Evolutionary conservation across 2,113 vertebrate genomes (phyloP), one percentile per base, ranked within the genome.

Genomic region (Cochlearius cochlearius): DNA sequence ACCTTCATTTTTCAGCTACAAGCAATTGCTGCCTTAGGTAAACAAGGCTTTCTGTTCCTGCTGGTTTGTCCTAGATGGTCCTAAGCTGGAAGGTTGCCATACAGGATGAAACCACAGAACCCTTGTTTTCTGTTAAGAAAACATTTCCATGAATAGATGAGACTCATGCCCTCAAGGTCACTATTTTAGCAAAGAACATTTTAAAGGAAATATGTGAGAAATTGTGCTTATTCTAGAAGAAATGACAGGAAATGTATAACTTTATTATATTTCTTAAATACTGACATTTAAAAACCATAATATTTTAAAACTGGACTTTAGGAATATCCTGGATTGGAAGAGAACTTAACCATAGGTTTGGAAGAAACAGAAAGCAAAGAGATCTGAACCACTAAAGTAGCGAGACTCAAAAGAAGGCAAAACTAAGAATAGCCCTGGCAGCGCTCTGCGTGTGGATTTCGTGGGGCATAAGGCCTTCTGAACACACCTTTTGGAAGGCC

Each of bases 401-500:
- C 81, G 81, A 96, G 80, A 81, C 72, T 94, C 66, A 88, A 67
- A 78, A 41, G 15, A 79, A 79, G 76, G 39, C 79, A 88, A 55
- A 93, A 30, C 78, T 96, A 96, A 96, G 95, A 98, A 96, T 93
- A 98, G 86, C 55, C 29, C 36, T 79, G 91, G 89, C 66, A 30
- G 73, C 68, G 95, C 38, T 74, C 64, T 0, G 0, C 1, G 17
- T 97, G 92, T 3, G 5, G 94, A 94, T 94, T 88, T 85, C 30
- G 43, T 66, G 60, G 89, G 73, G 53, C 8, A 2, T 19, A 73
- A 85, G 80, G n/a, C 43, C 58, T 71, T 74, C 85, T 71, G 63
- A 71, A 36, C 90, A 90, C 86, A 97, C 90, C 95, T 97, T 95
- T 63, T 97, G 96, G 97, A 96, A 97, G 82, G 79, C 67, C 84